A percentile compares a stretch with the other conserved stretches of the same genome.
Conservation (phyloP, 2,797 vertebrate genomes). For the Pantherophis alleghaniensis region DNA sequence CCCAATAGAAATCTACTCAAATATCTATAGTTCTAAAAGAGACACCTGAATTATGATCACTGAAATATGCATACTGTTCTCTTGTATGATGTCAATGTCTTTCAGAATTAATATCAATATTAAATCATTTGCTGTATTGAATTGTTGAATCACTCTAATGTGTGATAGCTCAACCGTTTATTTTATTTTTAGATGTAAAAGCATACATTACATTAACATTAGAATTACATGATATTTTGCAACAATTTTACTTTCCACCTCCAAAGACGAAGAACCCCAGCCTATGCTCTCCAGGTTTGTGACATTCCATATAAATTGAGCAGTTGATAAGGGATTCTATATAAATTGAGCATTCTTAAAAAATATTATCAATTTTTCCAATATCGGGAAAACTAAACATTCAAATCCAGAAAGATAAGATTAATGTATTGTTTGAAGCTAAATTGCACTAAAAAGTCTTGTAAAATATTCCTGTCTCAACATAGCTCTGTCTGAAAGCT, state of each 20-base stretch:
- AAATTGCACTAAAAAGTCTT: neutral
- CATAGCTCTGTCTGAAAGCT: neutral
- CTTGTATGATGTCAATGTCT: neutral
- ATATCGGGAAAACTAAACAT: neutral
- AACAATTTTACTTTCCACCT: neutral
- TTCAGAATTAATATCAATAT: neutral
- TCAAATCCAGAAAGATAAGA: rapidly evolving
- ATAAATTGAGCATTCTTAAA: neutral
- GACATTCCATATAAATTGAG: neutral
- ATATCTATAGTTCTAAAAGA: neutral
- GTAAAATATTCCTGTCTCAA: neutral
- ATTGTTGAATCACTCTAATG: slow-evolving; percentile 4
- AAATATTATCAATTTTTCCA: neutral
- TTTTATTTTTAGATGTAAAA: slow-evolving; percentile 53
- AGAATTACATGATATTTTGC: neutral
- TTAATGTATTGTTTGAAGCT: neutral
- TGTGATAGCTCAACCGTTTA: slow-evolving; percentile 5
- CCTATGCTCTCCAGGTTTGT: neutral
- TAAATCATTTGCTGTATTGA: neutral
- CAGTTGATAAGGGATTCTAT: neutral
- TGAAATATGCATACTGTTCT: neutral
- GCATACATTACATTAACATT: slow-evolving; percentile 6
- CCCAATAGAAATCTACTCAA: neutral
- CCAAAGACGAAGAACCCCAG: neutral
- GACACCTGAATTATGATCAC: neutral